Conservation (phyloP, 2,888 invertebrate genomes). For the Cremastinae sp. region DNA sequence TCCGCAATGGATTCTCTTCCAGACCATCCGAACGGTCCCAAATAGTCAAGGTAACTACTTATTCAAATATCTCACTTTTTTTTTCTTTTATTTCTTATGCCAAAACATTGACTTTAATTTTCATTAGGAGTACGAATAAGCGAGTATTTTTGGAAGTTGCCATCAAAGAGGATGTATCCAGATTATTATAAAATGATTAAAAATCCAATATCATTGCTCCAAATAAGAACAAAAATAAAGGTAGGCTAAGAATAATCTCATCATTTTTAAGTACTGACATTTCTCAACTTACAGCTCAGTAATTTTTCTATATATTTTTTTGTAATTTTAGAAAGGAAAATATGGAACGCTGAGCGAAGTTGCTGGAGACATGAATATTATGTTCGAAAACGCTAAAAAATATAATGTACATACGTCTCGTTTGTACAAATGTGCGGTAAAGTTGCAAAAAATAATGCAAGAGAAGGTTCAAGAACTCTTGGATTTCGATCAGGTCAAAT, state of each 20-base stretch:
- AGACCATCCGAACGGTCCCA: slow-evolving; percentile 87
- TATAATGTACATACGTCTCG: slow-evolving; percentile 92
- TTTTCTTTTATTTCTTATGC: background rate
- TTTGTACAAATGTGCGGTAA: slow-evolving; percentile 92
- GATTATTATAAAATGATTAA: slow-evolving; percentile 99
- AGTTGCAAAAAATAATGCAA: slow-evolving; percentile 92
- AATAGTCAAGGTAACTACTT: slow-evolving; percentile 80
- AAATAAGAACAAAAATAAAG: slow-evolving; percentile 92
- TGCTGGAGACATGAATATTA: slow-evolving; percentile 95
- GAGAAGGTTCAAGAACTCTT: slow-evolving; percentile 89
- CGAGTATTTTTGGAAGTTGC: slow-evolving; percentile 96
- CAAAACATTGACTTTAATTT: background rate
- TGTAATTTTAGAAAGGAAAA: slow-evolving; percentile 83
- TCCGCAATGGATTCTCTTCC: slow-evolving; percentile 95
- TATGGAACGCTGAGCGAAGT: slow-evolving; percentile 94
- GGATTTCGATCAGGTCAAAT: slow-evolving; percentile 85
- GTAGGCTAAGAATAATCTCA: slow-evolving; percentile 69
- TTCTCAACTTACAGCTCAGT: background rate
- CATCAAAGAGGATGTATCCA: slow-evolving; percentile 94
- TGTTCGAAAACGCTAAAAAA: slow-evolving; percentile 98
- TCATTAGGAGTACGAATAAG: slow-evolving; percentile 86
- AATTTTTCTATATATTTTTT: background rate
- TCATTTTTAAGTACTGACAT: too few species aligned
- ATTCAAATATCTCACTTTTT: slow-evolving; percentile 9
- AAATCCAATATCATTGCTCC: slow-evolving; percentile 95